Conservation (phyloP, 2,888 invertebrate species). For the Lacanobia oleracea region DNA sequence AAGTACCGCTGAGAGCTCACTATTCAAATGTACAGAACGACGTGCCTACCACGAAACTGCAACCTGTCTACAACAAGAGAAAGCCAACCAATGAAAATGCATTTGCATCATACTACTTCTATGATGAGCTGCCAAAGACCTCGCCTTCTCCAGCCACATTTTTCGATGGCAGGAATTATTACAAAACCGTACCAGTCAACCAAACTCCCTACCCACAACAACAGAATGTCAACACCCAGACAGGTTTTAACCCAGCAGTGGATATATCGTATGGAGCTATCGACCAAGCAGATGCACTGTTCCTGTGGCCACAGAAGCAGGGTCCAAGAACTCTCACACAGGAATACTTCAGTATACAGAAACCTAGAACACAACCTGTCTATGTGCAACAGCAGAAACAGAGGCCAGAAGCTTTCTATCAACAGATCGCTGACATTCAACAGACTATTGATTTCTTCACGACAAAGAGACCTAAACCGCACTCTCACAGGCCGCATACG, state of each 20-base stretch:
- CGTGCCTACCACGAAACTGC: slow-evolving; percentile 89
- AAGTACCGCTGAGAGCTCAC: slow-evolving; percentile 91
- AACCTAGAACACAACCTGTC: slow-evolving; percentile 82
- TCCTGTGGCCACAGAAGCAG: slow-evolving; percentile 89
- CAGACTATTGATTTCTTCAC: slow-evolving; percentile 92
- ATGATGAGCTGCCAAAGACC: slow-evolving; percentile 91
- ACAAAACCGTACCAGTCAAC: slow-evolving; percentile 82
- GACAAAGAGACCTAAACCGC: slow-evolving; percentile 89
- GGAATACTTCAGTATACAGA: slow-evolving; percentile 89
- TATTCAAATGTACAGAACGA: slow-evolving; percentile 90
- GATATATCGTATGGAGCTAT: slow-evolving; percentile 87
- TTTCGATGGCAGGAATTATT: slow-evolving; percentile 87
- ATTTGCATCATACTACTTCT: slow-evolving; percentile 92
- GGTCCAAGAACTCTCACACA: slow-evolving; percentile 88
- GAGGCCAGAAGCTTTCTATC: slow-evolving; percentile 90
- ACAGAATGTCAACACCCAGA: slow-evolving; percentile 79
- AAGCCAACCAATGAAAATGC: slow-evolving; percentile 84
- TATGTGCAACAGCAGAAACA: slow-evolving; percentile 84
- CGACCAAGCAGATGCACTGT: slow-evolving; percentile 86
- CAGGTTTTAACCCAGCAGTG: slow-evolving; percentile 81
- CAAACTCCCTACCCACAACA: slow-evolving; percentile 75
- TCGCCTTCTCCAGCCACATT: slow-evolving; percentile 90
- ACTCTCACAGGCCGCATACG: slow-evolving; percentile 80
- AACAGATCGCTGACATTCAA: slow-evolving; percentile 92
- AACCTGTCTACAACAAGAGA: slow-evolving; percentile 86